Conservation (phyloP, 2,888 invertebrate genomes). For the Xestia ashworthii region DNA sequence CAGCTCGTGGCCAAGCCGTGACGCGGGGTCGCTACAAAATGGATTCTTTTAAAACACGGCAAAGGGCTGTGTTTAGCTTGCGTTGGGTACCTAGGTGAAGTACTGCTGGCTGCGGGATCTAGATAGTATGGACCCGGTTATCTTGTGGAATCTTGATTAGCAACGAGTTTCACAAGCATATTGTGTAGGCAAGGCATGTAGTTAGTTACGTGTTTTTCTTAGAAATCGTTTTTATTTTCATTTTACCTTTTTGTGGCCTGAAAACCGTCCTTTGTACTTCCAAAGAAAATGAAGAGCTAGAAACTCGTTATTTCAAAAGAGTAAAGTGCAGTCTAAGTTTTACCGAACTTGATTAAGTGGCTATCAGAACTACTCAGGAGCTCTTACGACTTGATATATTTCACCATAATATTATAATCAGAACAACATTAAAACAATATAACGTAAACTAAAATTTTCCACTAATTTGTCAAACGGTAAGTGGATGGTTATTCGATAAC, state of each 20-base stretch:
- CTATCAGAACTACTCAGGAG: not conserved
- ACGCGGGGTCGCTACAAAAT: slow-evolving; percentile 22
- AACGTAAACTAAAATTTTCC: not conserved
- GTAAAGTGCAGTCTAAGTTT: not conserved
- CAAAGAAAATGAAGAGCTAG: not conserved
- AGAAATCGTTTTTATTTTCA: not conserved
- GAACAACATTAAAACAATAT: not conserved
- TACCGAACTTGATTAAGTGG: not conserved
- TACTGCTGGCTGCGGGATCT: slow-evolving; percentile 1
- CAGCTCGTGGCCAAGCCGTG: not conserved
- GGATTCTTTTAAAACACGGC: slow-evolving; percentile 34
- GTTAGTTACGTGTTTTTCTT: not conserved
- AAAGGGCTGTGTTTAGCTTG: slow-evolving; percentile 8
- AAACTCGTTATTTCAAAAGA: not conserved
- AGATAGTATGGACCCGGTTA: not conserved
- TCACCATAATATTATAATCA: not conserved
- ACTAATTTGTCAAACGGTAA: not conserved
- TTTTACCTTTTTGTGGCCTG: not conserved
- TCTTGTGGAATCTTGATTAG: slow-evolving; percentile 16
- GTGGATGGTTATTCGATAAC: not conserved
- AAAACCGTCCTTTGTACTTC: not conserved
- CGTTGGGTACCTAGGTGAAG: not conserved
- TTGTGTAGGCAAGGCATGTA: too few species aligned
- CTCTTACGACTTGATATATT: not conserved
- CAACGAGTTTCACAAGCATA: not conserved